phyloP scores from a whole-genome alignment of 1,140 invertebrate species.

The Tetramorium alpestre region DNA sequence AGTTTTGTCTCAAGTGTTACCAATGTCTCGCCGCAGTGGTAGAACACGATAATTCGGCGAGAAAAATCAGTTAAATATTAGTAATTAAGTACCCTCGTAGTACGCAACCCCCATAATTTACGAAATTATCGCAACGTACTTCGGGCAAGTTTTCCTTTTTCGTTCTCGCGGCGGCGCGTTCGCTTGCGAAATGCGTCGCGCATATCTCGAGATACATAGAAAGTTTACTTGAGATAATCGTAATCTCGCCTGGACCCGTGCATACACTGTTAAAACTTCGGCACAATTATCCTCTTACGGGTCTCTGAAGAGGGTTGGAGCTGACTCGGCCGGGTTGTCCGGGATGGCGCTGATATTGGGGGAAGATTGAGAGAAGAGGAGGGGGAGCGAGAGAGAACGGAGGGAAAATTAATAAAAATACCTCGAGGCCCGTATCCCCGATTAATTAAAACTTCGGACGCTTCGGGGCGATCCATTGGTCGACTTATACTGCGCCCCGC shows the following conservation, averaged over 20 bases:
- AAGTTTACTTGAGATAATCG: constrained; percentile 60
- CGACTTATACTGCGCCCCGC: constrained; percentile 40
- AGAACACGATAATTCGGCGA: constrained; percentile 9
- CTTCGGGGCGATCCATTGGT: constrained; percentile 49
- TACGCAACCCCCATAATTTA: constrained; percentile 31
- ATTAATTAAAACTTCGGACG: constrained; percentile 65
- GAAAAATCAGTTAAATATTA: constrained; percentile 18
- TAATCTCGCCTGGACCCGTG: constrained; percentile 26
- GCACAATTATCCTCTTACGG: constrained; percentile 33
- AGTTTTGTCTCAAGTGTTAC: background rate
- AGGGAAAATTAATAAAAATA: constrained; percentile 62
- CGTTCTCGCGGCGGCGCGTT: background rate
- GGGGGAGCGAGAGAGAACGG: background rate
- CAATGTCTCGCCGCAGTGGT: background rate
- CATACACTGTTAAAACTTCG: constrained; percentile 55
- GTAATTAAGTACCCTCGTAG: background rate
- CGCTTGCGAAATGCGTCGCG: constrained; percentile 29
- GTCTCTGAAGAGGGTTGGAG: constrained; percentile 29
- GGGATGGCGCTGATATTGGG: background rate
- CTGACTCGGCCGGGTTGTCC: constrained; percentile 27
- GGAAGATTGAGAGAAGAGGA: background rate
- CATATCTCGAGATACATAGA: constrained; percentile 43
- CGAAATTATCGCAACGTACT: constrained; percentile 34
- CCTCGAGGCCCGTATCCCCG: constrained; percentile 36
- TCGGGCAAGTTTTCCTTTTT: constrained; percentile 3